These are phyloP conservation scores for Leptinotarsa haldemani DNA, from an alignment of 2,888 invertebrate genomes.

Conservation along the genomic window DNA sequence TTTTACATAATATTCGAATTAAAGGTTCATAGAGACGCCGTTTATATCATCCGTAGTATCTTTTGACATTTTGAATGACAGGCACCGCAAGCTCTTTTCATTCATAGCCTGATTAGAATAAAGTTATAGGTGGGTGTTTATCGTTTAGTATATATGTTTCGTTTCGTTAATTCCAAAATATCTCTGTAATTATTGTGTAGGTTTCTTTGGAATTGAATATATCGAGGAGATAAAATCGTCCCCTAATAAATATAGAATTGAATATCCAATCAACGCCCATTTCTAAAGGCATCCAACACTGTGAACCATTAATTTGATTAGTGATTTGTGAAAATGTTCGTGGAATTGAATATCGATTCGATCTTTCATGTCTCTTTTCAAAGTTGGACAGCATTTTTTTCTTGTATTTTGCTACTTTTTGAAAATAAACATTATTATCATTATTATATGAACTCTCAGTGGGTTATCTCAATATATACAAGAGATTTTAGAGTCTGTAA, in stretches of 20 bases:
- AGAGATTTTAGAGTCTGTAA: too few relatives aligned
- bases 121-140: conserved; percentile 2
- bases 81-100: conserved; percentile 22
- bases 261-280: neutral
- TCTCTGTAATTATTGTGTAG: neutral
- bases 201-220: neutral
- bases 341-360: too few relatives aligned
- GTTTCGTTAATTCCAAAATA: neutral
- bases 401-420: too few relatives aligned
- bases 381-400: too few relatives aligned
- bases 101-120: conserved; percentile 13
- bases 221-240: neutral
- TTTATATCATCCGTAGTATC: conserved; percentile 14
- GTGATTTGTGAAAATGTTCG: neutral
- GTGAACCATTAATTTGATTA: neutral
- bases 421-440: too few relatives aligned
- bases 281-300: neutral
- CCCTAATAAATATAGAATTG: neutral
- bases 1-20: conserved; percentile 32
- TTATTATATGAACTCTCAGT: too few relatives aligned
- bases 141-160: neutral
- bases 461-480: too few relatives aligned
- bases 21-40: conserved; percentile 12
- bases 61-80: conserved; percentile 22
- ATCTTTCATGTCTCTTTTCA: too few relatives aligned